Evolutionary conservation across 2,113 vertebrate species (phyloP), one percentile per base, ranked within the genome.

Genomic region (Rhabdomys dilectus): DNA sequence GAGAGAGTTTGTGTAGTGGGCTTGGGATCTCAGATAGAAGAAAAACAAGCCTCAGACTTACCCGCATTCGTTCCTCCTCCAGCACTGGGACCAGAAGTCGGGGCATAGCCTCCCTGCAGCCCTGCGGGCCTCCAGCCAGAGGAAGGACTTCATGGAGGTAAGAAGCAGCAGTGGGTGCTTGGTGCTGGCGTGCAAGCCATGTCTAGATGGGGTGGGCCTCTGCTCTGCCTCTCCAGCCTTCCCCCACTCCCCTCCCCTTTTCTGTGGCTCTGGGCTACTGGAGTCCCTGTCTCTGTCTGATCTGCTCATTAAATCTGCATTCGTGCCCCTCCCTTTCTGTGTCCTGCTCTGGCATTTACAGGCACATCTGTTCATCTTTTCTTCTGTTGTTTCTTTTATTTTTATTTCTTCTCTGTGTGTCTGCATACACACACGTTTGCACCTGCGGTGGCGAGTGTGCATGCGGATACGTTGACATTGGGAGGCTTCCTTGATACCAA

Each of bases 101-200:
- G 98, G 99, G 88, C 99, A 99, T 97, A 99, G 99, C 88, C 98
- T 99, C 91, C 99, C 99, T 3, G 98, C 99, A 16, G 99, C 99
- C 96, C 98, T 99, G 95, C 99, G 99, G 96, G 99, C 99, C 7
- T 99, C 99, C 88, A 99, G 98, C 97, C 99, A 99, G 98, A 99
- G 99, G 96, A 99, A 99, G 97, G 99, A 99, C 98, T 99, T 99
- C 96, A 99, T 99, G 99, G 99, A 99, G 99, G 99, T 99, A 97
- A 97, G 98, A 96, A 97, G 42, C 1, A 0, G 2, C 0, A 0
- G 3, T 16, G 15, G 21, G 56, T 0, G 4, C 19, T 22, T 73
- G 24, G 19, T 8, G 7, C 48, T 26, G 58, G 58, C 34, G 48
- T n/a, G 21, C 22, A 17, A n/a, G 68, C 51, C 39, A 17, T 7